Conservation (phyloP, 1,140 invertebrate species). For the Sogatella furcifera region DNA sequence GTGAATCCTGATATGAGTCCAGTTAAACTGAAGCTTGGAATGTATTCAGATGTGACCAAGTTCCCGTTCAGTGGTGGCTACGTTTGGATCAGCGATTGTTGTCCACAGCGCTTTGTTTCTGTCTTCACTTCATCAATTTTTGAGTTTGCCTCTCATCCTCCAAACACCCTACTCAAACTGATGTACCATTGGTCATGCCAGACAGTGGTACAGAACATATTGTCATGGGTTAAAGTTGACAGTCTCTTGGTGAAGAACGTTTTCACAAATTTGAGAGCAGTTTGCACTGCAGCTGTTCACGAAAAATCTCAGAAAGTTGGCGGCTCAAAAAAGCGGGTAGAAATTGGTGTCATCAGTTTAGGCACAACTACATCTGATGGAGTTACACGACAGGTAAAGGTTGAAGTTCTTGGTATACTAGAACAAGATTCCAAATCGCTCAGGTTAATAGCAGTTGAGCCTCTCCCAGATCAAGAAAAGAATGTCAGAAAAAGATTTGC, state of each 20-base stretch:
- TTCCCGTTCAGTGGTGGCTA: slow-evolving; percentile 79
- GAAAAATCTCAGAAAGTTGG: slow-evolving; percentile 60
- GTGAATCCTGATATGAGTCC: slow-evolving; percentile 33
- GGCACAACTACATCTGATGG: slow-evolving; percentile 78
- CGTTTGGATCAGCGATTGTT: slow-evolving; percentile 80
- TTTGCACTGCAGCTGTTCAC: slow-evolving; percentile 66
- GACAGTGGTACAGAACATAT: slow-evolving; percentile 74
- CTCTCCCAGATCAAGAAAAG: slow-evolving; percentile 45
- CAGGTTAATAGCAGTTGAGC: slow-evolving; percentile 68
- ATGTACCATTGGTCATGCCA: slow-evolving; percentile 87
- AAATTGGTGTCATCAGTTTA: slow-evolving; percentile 77
- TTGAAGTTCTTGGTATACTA: slow-evolving; percentile 77
- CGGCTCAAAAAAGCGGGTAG: slow-evolving; percentile 50
- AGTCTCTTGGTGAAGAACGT: slow-evolving; percentile 65
- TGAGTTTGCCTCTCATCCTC: slow-evolving; percentile 67
- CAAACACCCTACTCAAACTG: slow-evolving; percentile 65
- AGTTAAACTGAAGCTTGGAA: slow-evolving; percentile 60
- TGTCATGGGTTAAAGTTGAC: slow-evolving; percentile 77
- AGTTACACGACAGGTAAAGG: slow-evolving; percentile 69
- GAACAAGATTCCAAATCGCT: slow-evolving; percentile 62
- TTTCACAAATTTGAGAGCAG: slow-evolving; percentile 62
- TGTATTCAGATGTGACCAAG: slow-evolving; percentile 72
- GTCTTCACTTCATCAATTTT: slow-evolving; percentile 80
- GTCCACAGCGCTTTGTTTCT: slow-evolving; percentile 68
- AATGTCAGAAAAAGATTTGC: slow-evolving; percentile 60